Percentiles rank a stretch among this genome's conserved stretches.
Evolutionary conservation across 2,113 vertebrate species (phyloP).

Genomic region (Engraulis encrasicolus): DNA sequence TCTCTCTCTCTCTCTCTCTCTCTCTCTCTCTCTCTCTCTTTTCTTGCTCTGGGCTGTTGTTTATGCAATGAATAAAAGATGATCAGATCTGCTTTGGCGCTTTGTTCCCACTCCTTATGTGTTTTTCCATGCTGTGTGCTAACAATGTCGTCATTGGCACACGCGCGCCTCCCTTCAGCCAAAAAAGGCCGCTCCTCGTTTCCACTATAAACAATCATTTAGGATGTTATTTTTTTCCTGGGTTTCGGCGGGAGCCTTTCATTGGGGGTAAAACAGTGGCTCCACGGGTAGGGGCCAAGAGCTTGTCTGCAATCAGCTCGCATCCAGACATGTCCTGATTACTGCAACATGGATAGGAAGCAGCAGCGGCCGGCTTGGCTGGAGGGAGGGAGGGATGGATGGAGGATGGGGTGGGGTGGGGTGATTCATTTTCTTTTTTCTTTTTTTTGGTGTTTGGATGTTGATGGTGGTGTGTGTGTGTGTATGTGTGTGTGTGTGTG

Average conservation of each 20-base stretch:
- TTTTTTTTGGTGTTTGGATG: slow-evolving; percentile 9
- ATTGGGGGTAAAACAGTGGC: slow-evolving; percentile 67
- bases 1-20: too few species aligned
- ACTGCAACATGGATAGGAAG: slow-evolving; percentile 68
- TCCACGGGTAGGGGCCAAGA: slow-evolving; percentile 63
- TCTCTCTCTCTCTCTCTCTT: too few species aligned
- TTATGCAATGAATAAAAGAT: slow-evolving; percentile 78
- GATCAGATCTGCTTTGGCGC: slow-evolving; percentile 70
- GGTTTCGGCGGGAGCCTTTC: slow-evolving; percentile 69
- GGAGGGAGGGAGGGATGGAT: too few species aligned
- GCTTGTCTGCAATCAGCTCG: slow-evolving; percentile 67
- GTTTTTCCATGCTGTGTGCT: slow-evolving; percentile 57
- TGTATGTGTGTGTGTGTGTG: not conserved
- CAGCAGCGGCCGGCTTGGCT: too few species aligned
- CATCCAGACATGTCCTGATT: slow-evolving; percentile 69
- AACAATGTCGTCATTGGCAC: slow-evolving; percentile 75
- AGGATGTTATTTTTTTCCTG: slow-evolving; percentile 74
- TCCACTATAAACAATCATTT: slow-evolving; percentile 76
- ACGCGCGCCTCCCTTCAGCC: slow-evolving; percentile 74
- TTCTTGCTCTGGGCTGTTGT: slow-evolving; percentile 78
- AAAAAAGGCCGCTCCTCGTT: slow-evolving; percentile 71
- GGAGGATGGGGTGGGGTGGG: too few species aligned
- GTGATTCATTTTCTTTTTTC: slow-evolving; percentile 18
- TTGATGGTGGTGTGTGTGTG: not conserved
- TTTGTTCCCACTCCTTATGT: slow-evolving; percentile 71